Evolutionary conservation across 2,888 invertebrate species (phyloP), one percentile per base, ranked within the genome.

Genomic region (Congeria kusceri): DNA sequence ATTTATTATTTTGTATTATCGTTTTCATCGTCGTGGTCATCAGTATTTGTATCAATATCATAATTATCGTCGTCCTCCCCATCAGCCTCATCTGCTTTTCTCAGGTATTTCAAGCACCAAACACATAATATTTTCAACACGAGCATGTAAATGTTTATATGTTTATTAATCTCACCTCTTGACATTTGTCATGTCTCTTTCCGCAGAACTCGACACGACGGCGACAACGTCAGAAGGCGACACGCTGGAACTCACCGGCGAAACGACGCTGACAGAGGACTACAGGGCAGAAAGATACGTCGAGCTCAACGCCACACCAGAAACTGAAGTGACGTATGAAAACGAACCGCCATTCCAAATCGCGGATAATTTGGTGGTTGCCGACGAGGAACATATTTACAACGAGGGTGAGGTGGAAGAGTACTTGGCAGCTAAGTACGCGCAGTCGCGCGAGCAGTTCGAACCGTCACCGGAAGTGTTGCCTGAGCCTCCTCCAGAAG

Each of bases 381-480:
- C 32, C 13, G 73, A 73, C 7, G 73, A 77, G 7, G 79, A 80
- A 53, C 79, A 67, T 25, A 77, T 83, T 3, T 83, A 83, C 58
- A 61, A 83, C 56, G 79, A 83, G 47, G 77, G 53, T 13, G 80
- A 80, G 3, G 83, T 80, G 5, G 78, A 78, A 47, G 74, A 61
- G 11, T 80, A 80, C 28, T 58, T 80, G 15, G 69, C 72, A 11
- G 57, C 27, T 5, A 79, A 62, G 18, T 77, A 49, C 46, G 61
- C 62, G 5, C 32, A 20, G 2, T 74, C 79, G 3, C 75, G 44
- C 58, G 72, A 82, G n/a, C 44, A 27, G n/a, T 78, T 82, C 53
- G 78, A 80, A 47, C 28, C 29, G 15, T n/a, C 39, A 15, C 65
- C 69, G n/a, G 32, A 29, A 23, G 0, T 15, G 18, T 25, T 39